These are phyloP conservation scores for Drosophila birchii DNA, from an alignment of 2,888 invertebrate species.

Conservation along the genomic window DNA sequence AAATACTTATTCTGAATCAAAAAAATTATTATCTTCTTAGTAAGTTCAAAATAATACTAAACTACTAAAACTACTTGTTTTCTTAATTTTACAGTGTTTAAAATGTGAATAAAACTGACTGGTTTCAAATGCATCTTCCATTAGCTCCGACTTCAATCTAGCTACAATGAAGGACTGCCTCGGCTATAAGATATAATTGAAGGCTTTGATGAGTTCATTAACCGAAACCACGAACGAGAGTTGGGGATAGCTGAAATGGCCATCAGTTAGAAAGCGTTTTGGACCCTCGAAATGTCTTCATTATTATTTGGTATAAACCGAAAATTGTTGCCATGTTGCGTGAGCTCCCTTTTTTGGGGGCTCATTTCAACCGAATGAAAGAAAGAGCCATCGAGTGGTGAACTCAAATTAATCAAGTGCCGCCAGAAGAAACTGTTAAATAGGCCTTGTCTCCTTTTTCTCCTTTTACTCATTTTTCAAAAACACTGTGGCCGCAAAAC, in stretches of 20 bases:
- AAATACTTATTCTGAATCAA: too few relatives aligned
- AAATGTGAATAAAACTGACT: background rate
- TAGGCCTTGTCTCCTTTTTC: slow-evolving; percentile 29
- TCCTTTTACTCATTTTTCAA: slow-evolving; percentile 28
- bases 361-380: slow-evolving; percentile 57
- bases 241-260: slow-evolving; percentile 27
- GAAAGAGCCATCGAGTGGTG: slow-evolving; percentile 62
- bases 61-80: background rate
- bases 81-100: background rate
- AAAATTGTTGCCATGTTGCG: slow-evolving; percentile 43
- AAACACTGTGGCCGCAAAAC: slow-evolving; percentile 19
- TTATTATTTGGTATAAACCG: slow-evolving; percentile 25
- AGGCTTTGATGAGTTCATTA: slow-evolving; percentile 44
- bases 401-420: slow-evolving; percentile 69
- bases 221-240: slow-evolving; percentile 41
- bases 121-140: slow-evolving; percentile 3
- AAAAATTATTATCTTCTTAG: too few relatives aligned
- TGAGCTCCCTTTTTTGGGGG: slow-evolving; percentile 40
- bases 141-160: slow-evolving; percentile 9
- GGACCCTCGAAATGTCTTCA: slow-evolving; percentile 44
- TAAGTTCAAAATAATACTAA: too few relatives aligned
- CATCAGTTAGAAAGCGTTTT: slow-evolving; percentile 66
- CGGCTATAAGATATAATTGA: slow-evolving; percentile 7
- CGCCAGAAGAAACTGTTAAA: slow-evolving; percentile 37
- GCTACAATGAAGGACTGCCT: slow-evolving; percentile 26